phyloP scores from a whole-genome alignment of 2,797 vertebrate genomes.

The Clangula hyemalis region DNA sequence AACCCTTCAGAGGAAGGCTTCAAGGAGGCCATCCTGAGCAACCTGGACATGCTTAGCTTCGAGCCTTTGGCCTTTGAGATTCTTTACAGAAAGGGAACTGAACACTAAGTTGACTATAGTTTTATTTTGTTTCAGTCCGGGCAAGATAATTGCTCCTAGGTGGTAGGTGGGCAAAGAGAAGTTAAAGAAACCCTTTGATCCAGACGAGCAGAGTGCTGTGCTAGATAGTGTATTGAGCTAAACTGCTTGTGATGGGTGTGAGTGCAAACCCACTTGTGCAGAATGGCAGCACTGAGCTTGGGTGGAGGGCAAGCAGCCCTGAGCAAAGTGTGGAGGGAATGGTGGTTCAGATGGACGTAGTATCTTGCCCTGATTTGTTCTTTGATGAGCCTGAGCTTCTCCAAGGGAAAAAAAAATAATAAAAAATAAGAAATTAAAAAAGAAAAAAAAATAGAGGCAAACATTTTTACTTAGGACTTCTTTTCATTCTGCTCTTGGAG shows the following conservation, averaged over 20 bases:
- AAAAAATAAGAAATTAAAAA: not conserved
- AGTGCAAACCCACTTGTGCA: not conserved
- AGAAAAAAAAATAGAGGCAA: not conserved
- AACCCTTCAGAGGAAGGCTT: not conserved
- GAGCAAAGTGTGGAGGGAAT: not conserved
- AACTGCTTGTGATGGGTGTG: not conserved
- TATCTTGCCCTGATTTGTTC: not conserved
- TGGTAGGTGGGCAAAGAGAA: too few species aligned
- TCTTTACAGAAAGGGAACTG: not conserved
- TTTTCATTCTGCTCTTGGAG: not conserved
- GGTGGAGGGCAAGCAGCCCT: not conserved
- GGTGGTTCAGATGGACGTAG: not conserved
- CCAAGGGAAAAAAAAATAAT: too few species aligned
- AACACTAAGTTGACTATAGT: not conserved
- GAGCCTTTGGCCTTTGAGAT: not conserved
- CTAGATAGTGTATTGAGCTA: too few species aligned
- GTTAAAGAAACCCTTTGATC: not conserved
- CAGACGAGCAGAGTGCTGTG: not conserved
- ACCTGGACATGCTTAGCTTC: not conserved
- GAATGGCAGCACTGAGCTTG: not conserved
- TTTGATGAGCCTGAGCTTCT: not conserved
- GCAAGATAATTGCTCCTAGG: not conserved
- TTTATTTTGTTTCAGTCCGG: not conserved
- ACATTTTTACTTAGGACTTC: not conserved
- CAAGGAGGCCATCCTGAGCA: not conserved